Base-by-base conservation (phyloP, 2,888 invertebrate species). In the Pseudeuparius sepicola region DNA sequence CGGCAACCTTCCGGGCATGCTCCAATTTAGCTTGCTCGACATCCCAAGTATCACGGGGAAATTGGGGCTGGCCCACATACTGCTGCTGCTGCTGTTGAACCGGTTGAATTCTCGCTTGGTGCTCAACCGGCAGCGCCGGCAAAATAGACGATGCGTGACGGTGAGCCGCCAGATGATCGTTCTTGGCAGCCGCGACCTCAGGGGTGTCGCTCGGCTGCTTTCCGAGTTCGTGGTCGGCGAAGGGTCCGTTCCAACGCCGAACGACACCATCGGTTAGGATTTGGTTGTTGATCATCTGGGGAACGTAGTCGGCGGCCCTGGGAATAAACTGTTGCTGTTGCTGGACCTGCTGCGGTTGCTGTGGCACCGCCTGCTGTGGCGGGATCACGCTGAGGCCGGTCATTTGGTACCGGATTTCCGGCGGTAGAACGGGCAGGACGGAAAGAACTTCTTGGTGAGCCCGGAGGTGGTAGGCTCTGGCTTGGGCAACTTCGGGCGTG, bases 161-260 rank as follows among this genome's bases (percentile, higher is more conserved):
- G n/a, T 39, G 39, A 10, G 45, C 42, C 24, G 45, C 44, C 2
- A 34, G 33, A 34, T 40, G 40, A n/a, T 40, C 37, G n/a, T 33
- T 34, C 15, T 40, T 40, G n/a, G 51, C 51, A 4, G 34, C 30
- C 7, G 43, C 43, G n/a, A 53, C 52, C 42, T 55, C 53, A 2
- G 48, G 46, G 4, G 52, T 51, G 14, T 53, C 53, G 7, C 24
- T 16, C 29, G 43, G 7, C 46, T 45, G 4, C 28, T 27, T 12
- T 35, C 28, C 34, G 45, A 37, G 30, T 45, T 32, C n/a, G n/a
- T n/a, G n/a, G n/a, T n/a, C n/a, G n/a, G 47, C 47, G 6, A 39
- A 29, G 13, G 47, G 47, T 14, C 47, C 47, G 1, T 31, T 40
- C 47, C 47, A 47, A 3, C 34, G 38, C n/a, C 29, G 34, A 2